A percentile compares a stretch with the other conserved stretches of the same genome.
Conservation (phyloP, 2,888 invertebrate species). For the Drosophila prolongata region DNA sequence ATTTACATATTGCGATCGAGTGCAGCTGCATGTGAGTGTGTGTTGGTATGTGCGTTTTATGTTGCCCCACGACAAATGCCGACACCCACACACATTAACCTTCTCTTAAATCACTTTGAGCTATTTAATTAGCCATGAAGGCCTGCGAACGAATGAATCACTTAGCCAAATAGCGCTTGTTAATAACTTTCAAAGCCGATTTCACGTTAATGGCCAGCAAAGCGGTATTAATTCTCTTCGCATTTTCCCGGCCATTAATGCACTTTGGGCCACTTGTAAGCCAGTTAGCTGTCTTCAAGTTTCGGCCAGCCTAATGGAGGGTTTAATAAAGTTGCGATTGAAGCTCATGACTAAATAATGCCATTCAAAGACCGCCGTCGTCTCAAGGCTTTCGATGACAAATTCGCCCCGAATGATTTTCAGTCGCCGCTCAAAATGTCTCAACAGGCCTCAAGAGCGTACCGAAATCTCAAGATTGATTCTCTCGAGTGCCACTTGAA, state of each 20-base stretch:
- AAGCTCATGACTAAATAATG: conserved; percentile 12
- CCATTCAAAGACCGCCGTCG: too few relatives aligned
- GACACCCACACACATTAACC: conserved; percentile 73
- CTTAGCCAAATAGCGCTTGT: conserved; percentile 16
- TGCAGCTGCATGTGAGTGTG: conserved; percentile 67
- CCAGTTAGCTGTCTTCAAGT: too few relatives aligned
- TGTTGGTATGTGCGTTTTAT: conserved; percentile 35
- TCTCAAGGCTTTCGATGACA: conserved; percentile 1
- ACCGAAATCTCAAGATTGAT: conserved; percentile 46
- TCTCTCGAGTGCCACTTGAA: conserved; percentile 66
- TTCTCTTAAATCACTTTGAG: conserved; percentile 67
- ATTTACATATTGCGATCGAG: conserved; percentile 59
- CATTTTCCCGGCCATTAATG: background rate
- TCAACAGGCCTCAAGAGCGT: conserved; percentile 25
- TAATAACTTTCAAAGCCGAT: conserved; percentile 23
- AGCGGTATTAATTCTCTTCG: background rate
- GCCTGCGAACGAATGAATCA: conserved; percentile 48
- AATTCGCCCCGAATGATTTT: conserved; percentile 10
- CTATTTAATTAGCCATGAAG: conserved; percentile 79
- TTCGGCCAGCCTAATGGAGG: conserved; percentile 8
- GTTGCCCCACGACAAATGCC: conserved; percentile 70
- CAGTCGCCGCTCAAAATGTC: conserved; percentile 25
- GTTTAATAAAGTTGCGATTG: background rate
- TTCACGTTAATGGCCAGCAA: conserved; percentile 6
- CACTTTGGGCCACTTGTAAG: conserved; percentile 7